A percentile compares a stretch with the other conserved stretches of the same genome.
phyloP scores from a whole-genome alignment of 2,888 invertebrate genomes.

The Hanleya hanleyi region DNA sequence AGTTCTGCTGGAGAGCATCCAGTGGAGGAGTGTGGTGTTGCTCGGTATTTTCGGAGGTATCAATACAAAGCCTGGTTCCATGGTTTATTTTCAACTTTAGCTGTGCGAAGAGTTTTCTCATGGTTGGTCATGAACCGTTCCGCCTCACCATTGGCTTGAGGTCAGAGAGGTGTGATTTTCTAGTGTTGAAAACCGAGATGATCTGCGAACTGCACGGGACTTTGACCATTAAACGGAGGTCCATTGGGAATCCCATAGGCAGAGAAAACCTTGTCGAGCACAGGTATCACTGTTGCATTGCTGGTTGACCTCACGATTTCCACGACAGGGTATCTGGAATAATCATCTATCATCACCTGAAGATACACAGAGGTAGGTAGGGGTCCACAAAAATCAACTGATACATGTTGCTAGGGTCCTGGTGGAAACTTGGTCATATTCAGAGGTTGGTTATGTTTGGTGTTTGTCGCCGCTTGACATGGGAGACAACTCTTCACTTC shows the following conservation, averaged over 20 bases:
- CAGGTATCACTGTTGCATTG: neutral
- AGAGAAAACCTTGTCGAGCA: constrained; percentile 24
- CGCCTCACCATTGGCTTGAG: constrained; percentile 15
- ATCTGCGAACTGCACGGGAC: neutral
- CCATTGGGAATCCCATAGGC: constrained; percentile 23
- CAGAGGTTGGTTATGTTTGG: constrained; percentile 12
- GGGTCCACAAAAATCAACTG: neutral
- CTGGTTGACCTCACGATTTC: neutral
- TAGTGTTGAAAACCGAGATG: constrained; percentile 1
- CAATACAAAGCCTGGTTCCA: constrained; percentile 26
- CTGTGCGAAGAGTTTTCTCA: constrained; percentile 8
- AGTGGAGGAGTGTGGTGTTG: neutral
- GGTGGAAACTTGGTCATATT: constrained; percentile 21
- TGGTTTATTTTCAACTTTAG: constrained; percentile 3
- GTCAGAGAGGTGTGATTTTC: constrained; percentile 18
- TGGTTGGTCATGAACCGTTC: constrained; percentile 11
- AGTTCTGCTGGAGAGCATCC: neutral
- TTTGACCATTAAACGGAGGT: constrained; percentile 14
- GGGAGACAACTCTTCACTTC: constrained; percentile 24
- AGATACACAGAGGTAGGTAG: neutral
- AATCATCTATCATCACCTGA: neutral
- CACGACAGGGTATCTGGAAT: neutral
- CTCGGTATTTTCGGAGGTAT: too few species aligned
- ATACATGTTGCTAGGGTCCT: neutral
- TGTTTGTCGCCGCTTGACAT: constrained; percentile 27